Evolutionary conservation across 1,140 invertebrate species (phyloP), one percentile per base, ranked within the genome.

Genomic region (Vanessa tameamea): DNA sequence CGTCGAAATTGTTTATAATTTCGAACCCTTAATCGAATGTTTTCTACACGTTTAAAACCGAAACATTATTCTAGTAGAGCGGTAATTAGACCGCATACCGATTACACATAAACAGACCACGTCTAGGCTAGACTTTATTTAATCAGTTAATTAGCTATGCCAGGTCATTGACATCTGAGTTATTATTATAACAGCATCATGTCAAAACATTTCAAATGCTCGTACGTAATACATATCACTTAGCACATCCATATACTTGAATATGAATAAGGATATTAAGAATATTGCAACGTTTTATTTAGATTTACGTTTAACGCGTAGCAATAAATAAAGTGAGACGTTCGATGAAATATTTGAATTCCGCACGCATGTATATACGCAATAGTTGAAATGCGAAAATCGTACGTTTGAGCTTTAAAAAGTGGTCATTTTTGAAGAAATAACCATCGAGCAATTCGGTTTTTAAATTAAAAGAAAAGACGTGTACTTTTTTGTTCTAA

Each of bases 81-180:
- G 37, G 3, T 43, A 65, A 48, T 72, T 51, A 48, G 31, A 64
- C 50, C 20, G 63, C 63, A 57, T 63, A 59, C 47, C 59, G 15
- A 47, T 75, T 37, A 47, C 68, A 64, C 48, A 55, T 69, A 64
- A 55, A 66, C 72, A 57, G 61, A 59, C 63, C 68, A 59, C 57
- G 59, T 75, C 51, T 69, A 70, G 53, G 37, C 67, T 75, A 69
- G 63, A 73, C 69, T 57, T 51, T 75, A 51, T 69, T 77, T 80
- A 73, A 77, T 75, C 69, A 78, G 70, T 47, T 66, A 79, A 78
- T 79, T 79, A 71, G 71, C 31, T 65, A 70, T 68, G 72, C 61
- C 15, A 72, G 79, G 79, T 81, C 81, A 67, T 67, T 73, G 79
- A 78, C 77, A 72, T 53, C n/a, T 23, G 47, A 20, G 20, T 43